Base-by-base conservation (phyloP, 1,140 invertebrate genomes). In the Galleria mellonella region DNA sequence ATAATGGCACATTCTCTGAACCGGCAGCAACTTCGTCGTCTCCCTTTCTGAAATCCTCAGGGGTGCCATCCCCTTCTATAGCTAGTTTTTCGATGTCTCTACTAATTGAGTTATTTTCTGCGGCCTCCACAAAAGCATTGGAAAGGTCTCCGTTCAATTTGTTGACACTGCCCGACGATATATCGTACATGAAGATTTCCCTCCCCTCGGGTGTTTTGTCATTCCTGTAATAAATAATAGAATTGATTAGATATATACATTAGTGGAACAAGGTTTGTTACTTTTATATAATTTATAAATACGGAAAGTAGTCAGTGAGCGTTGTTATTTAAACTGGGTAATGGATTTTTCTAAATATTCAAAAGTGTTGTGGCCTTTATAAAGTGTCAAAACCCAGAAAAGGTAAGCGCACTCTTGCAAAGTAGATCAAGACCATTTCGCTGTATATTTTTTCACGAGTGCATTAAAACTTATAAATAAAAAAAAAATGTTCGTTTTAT, bases 101-200 rank as follows among this genome's bases (percentile, higher is more conserved):
- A 53, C 89, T 91, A 40, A 90, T 87, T n/a, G 92, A 90, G 72
- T 94, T 94, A 53, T 93, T 93, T 79, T 94, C 92, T 31, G 93
- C 94, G 29, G 94, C 94, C 70, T 94, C 92, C 4, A 94, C 93
- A 61, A 94, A 95, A 31, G 93, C 91, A 33, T 92, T 89, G 0
- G 93, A 94, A 12, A 96, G 82, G 60, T 93, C 92, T 1, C 92
- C 92, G 31, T 88, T 89, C 9, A 92, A 77, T 76, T 90, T 93
- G 82, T 88, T 94, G 17, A 91, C 90, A 43, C 79, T 88, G 54
- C 90, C 87, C 13, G 90, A 91, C 32, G 86, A 74, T 7, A 94
- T 89, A 62, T 95, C 94, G 68, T 94, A 95, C 94, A 95, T 95
- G 75, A 90, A 95, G 50, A 95, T 95, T 85, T 95, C 93, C 71